Evolutionary conservation across 2,113 vertebrate species (phyloP).

Genomic region (Rhinolophus ferrumequinum): DNA sequence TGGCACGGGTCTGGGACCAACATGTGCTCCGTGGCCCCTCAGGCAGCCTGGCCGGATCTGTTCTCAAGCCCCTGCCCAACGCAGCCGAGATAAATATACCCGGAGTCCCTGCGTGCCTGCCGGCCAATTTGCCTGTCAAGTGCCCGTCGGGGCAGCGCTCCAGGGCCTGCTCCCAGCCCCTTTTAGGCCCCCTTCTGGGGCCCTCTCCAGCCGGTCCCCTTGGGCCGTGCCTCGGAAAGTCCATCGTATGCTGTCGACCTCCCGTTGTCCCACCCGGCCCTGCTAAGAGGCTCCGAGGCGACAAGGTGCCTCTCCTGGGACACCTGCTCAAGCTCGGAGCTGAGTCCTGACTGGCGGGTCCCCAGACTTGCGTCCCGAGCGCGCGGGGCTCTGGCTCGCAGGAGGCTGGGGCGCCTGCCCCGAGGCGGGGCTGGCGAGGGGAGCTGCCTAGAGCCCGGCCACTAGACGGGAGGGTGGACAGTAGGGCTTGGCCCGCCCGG

Average conservation of each 20-base stretch:
- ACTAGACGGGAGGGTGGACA: background rate
- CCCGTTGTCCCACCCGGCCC: background rate
- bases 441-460: background rate
- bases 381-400: background rate
- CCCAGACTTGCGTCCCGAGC: background rate
- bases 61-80: conserved; percentile 46
- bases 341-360: background rate
- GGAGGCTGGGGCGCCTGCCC: background rate
- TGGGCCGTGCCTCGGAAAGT: background rate
- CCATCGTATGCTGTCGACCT: background rate
- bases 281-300: background rate
- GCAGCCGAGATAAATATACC: conserved; percentile 67
- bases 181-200: background rate
- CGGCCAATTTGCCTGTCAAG: conserved; percentile 18
- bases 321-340: background rate
- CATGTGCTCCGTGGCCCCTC: conserved; percentile 50
- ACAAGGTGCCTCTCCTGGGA: background rate
- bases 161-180: background rate
- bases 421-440: background rate
- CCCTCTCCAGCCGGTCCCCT: background rate
- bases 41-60: conserved; percentile 49
- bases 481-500: background rate
- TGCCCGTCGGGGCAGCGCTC: conserved; percentile 58
- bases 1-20: conserved; percentile 44
- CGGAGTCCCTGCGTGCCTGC: conserved; percentile 48